Base-by-base conservation (phyloP, 35 echinoderm and acorn worm genomes). In the Eucidaris tribuloides region DNA sequence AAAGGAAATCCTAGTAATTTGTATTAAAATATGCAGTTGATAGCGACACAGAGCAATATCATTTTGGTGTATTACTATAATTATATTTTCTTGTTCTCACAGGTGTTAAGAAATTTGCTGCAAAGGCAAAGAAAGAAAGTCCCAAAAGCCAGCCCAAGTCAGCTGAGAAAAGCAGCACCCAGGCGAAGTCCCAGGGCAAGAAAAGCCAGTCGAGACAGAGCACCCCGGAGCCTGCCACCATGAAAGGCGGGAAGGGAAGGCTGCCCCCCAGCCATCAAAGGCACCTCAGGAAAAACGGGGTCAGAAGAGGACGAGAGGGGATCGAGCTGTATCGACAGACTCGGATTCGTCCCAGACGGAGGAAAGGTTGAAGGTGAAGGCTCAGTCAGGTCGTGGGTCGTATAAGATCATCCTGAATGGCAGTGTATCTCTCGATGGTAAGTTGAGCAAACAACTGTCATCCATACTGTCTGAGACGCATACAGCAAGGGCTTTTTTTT, bases 341-440 rank as follows among this genome's bases (percentile, higher is more conserved):
- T 74, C 68, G 9, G 60, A 56, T 38, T 83, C 80, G 13, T 60
- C 80, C 4, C 60, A 60, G 57, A n/a, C 27, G 4, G 79, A 81
- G 25, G 80, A 41, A n/a, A n/a, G 15, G 34, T 42, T 64, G 39
- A 57, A 45, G 20, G 65, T 17, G 59, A 63, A 45, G 28, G n/a
- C 60, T 83, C n/a, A n/a, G n/a, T n/a, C n/a, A n/a, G 80, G 35
- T 4, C 39, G 27, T 45, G 58, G 58, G 13, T 34, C 36, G 4
- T 63, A 45, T 15, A 83, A 65, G 49, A 39, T 83, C 20, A 60
- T 36, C 33, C 60, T 65, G 14, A 74, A 74, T 74, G 80, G 80
- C 25, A 83, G 58, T 65, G 19, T 63, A 23, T 64, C 24, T 45
- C 38, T 32, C 24, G 59, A 65, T 63, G 80, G 80, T 83, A 24